phyloP scores from a whole-genome alignment of 2,888 invertebrate species.

The Pollenia amentaria region DNA sequence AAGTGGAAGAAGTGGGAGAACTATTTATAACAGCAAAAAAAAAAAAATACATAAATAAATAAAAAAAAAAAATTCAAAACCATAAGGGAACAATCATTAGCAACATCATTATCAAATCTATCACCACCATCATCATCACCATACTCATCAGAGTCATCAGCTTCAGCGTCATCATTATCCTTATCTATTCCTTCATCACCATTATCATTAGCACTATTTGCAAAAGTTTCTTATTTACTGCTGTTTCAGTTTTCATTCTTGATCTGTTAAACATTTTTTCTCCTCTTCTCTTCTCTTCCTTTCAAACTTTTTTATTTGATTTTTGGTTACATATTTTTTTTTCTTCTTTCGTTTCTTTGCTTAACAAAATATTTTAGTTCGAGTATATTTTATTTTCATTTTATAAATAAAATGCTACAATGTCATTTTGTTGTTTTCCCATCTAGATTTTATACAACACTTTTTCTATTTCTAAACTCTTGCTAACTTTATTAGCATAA shows the following conservation, averaged over 20 bases:
- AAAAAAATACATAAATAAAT: not conserved
- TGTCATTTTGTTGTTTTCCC: constrained; percentile 6
- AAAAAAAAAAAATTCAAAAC: not conserved
- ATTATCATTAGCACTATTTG: constrained; percentile 35
- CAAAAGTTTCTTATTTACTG: constrained; percentile 29
- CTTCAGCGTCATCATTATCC: constrained; percentile 1
- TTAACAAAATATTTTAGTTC: not conserved
- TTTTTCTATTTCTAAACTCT: not conserved
- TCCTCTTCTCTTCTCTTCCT: not conserved
- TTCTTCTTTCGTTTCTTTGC: not conserved
- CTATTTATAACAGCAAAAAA: not conserved
- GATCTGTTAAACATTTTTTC: not conserved
- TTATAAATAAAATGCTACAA: constrained; percentile 38
- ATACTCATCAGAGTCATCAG: not conserved
- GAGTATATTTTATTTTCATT: constrained; percentile 3
- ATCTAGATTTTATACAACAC: not conserved
- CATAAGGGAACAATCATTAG: constrained; percentile 38
- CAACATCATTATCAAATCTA: constrained; percentile 1
- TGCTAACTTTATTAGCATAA: constrained; percentile 12
- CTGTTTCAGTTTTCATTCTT: constrained; percentile 12
- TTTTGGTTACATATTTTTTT: constrained; percentile 28
- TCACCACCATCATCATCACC: not conserved
- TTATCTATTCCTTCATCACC: constrained; percentile 10
- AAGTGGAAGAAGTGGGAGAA: not conserved
- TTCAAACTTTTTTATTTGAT: constrained; percentile 26